phyloP scores from a whole-genome alignment of 2,797 vertebrate genomes.

The Chelon auratus region DNA sequence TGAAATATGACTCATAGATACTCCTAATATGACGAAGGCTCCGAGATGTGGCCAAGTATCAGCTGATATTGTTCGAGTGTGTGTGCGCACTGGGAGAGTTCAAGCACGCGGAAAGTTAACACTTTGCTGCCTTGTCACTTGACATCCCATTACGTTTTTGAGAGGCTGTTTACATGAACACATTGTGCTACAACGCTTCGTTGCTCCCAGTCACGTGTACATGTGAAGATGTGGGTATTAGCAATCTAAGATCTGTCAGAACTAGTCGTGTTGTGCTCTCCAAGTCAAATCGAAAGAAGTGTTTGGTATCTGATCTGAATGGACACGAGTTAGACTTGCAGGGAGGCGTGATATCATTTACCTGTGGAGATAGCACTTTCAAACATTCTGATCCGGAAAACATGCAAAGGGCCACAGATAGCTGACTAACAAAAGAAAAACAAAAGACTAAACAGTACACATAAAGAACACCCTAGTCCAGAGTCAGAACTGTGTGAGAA shows the following conservation, averaged over 20 bases:
- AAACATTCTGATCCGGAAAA: background rate
- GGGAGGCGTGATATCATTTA: background rate
- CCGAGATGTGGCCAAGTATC: conserved; percentile 43
- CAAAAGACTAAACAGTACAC: background rate
- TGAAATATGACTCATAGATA: conserved; percentile 38
- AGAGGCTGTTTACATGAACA: conserved; percentile 29
- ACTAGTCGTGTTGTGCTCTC: background rate
- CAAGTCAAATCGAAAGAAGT: background rate
- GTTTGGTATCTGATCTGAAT: conserved; percentile 4
- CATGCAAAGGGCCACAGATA: background rate
- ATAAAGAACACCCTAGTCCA: background rate
- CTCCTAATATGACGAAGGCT: conserved; percentile 5
- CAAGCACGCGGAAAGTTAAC: conserved; percentile 39
- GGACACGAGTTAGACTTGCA: background rate
- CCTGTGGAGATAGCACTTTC: background rate
- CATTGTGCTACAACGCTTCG: background rate
- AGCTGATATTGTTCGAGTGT: conserved; percentile 45
- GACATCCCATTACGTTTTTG: conserved; percentile 18
- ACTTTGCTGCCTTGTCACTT: conserved; percentile 28
- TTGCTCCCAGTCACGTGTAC: conserved; percentile 5
- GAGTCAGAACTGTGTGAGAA: background rate
- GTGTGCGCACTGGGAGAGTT: conserved; percentile 12
- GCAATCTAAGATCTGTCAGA: background rate
- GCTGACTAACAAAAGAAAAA: background rate
- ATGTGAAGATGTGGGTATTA: conserved; percentile 3